Base-by-base conservation (phyloP, 2,113 vertebrate genomes). In the Actenoides hombroni region DNA sequence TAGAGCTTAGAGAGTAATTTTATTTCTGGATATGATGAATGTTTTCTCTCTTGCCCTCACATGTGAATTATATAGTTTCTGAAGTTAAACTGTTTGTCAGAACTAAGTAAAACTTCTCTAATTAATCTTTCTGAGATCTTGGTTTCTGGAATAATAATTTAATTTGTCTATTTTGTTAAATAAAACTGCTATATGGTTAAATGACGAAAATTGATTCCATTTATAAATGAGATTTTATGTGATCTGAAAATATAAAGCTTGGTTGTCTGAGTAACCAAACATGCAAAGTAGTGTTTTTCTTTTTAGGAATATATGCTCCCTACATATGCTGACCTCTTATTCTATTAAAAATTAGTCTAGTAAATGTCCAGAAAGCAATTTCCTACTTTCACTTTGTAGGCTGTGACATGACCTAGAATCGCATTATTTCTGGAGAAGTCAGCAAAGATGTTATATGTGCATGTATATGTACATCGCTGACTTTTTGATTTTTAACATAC, bases 151-250 rank as follows among this genome's bases (percentile, higher is more conserved):
- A 85, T 96, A 97, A 91, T 91, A 88, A 78, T 91, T 85, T 93
- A 3, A 88, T 97, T 97, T 95, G 75, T 73, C 79, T 97, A 91
- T 92, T 94, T 92, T 89, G 80, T 86, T 56, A 51, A 94, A 74
- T 76, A 89, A 90, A 95, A 88, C 68, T 44, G 24, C 39, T 88
- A 29, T 89, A 51, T 96, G 78, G 95, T 96, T 96, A 93, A 96
- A 86, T 93, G 61, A 91, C 85, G 42, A 88, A 93, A 82, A 90
- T 61, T 86, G 13, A 8, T 90, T 76, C 48, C 35, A 51, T 91
- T 95, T 96, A 73, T 89, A 96, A 80, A 71, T 51, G 19, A 80
- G 51, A 59, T 10, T 80, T 69, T 60, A 65, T 88, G 79, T 83
- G 46, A 92, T 83, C 48, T 94, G 81, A 92, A 96, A 95, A 80